Conservation (phyloP, 1,140 invertebrate genomes). For the Caenorhabditis latens region DNA sequence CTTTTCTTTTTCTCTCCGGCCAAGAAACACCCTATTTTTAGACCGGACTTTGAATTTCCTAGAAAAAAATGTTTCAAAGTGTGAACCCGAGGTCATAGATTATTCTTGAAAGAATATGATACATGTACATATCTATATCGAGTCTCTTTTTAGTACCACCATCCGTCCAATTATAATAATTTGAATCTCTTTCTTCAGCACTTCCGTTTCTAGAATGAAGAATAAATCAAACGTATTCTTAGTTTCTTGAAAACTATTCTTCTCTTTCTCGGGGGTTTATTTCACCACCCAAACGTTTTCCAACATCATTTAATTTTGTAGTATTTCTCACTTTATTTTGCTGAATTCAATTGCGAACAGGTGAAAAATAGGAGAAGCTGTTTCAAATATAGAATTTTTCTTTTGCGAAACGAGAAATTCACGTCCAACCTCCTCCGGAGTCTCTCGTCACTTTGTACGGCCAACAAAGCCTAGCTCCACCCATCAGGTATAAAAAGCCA, state of each 20-base stretch:
- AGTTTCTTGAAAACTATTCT: not conserved
- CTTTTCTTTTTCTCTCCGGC: too few relatives aligned
- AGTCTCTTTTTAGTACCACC: not conserved
- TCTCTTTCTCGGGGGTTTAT: not conserved
- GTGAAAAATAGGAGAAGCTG: not conserved
- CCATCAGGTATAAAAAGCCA: constrained; percentile 2
- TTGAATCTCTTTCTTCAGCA: constrained; percentile 10
- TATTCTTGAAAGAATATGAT: not conserved
- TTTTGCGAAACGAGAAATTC: not conserved
- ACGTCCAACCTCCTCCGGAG: constrained; percentile 27
- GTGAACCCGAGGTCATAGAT: constrained; percentile 20
- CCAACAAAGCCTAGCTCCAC: constrained; percentile 14
- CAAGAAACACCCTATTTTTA: not conserved
- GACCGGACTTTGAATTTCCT: not conserved
- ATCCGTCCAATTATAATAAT: constrained; percentile 17
- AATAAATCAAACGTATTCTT: not conserved
- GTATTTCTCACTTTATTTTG: not conserved
- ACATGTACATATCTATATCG: not conserved
- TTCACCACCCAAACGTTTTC: not conserved
- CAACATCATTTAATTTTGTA: not conserved
- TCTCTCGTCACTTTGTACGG: not conserved
- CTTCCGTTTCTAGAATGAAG: not conserved
- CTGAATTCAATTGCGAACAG: constrained; percentile 29
- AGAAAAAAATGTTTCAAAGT: constrained; percentile 10
- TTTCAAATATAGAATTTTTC: constrained; percentile 32